phyloP scores from a whole-genome alignment of 1,140 invertebrate species.

The Cotesia chilonis region DNA sequence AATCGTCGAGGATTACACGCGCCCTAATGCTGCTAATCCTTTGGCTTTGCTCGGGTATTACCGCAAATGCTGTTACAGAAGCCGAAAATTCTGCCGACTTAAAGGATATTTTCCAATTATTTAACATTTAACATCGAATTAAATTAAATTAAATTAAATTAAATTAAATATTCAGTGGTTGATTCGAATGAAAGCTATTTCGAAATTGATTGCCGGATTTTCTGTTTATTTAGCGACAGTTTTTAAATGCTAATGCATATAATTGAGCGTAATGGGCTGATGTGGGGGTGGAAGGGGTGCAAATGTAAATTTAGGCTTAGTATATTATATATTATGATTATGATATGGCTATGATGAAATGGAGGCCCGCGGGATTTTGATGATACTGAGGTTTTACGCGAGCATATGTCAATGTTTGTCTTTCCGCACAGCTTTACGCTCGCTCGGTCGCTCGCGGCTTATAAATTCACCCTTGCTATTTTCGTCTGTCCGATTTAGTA shows the following conservation, averaged over 20 bases:
- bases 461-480: slow-evolving; percentile 35
- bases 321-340: slow-evolving; percentile 20
- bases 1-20: slow-evolving; percentile 46
- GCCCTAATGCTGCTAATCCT: slow-evolving; percentile 60
- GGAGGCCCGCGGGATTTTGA: slow-evolving; percentile 29
- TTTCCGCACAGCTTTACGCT: slow-evolving; percentile 58
- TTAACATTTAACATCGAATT: too few species aligned
- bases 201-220: too few species aligned
- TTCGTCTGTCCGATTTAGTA: not conserved
- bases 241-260: slow-evolving; percentile 10
- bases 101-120: too few species aligned
- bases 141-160: too few species aligned
- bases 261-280: slow-evolving; percentile 27
- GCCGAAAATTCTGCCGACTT: not conserved
- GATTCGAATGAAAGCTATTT: too few species aligned
- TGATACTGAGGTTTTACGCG: slow-evolving; percentile 49
- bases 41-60: slow-evolving; percentile 58
- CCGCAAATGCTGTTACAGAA: slow-evolving; percentile 56
- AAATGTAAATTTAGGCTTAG: slow-evolving; percentile 21
- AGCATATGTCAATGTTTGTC: slow-evolving; percentile 64
- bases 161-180: too few species aligned
- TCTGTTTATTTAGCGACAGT: not conserved
- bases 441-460: slow-evolving; percentile 48
- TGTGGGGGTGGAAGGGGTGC: not conserved
- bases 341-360: slow-evolving; percentile 35